Percentiles rank a stretch among this genome's conserved stretches.
These are phyloP conservation scores for Serinus canaria DNA, from an alignment of 2,113 vertebrate genomes.

Conservation along the genomic window DNA sequence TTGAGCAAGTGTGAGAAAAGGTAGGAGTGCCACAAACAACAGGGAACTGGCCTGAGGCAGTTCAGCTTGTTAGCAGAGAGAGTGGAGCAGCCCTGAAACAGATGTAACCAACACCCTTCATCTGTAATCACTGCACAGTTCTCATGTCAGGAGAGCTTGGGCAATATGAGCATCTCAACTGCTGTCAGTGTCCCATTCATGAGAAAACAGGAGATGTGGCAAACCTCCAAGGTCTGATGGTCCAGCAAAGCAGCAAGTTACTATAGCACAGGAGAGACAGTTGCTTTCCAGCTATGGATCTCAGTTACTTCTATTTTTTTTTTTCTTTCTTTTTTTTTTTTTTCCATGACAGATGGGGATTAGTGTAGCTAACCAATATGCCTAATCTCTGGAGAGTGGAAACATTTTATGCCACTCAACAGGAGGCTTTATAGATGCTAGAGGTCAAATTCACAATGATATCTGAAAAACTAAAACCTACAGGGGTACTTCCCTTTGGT, in stretches of 20 bases:
- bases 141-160: conserved; percentile 61
- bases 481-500: not conserved
- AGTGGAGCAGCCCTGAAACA: conserved; percentile 35
- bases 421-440: not conserved
- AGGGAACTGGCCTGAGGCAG: conserved; percentile 64
- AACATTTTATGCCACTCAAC: conserved; percentile 34
- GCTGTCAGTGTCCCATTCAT: conserved; percentile 59
- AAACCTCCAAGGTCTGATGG: conserved; percentile 15
- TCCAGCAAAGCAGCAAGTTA: not conserved
- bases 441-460: conserved; percentile 20
- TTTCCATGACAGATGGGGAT: not conserved
- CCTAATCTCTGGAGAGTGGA: conserved; percentile 5
- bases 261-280: not conserved
- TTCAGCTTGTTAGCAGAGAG: conserved; percentile 57
- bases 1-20: conserved; percentile 62
- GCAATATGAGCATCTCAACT: conserved; percentile 42
- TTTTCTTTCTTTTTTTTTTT: not conserved
- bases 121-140: conserved; percentile 49
- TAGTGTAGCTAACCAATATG: not conserved
- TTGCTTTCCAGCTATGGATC: not conserved
- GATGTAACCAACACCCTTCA: conserved; percentile 64
- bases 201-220: conserved; percentile 64
- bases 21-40: conserved; percentile 46
- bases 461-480: conserved; percentile 1
- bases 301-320: not conserved